A percentile compares a stretch with the other conserved stretches of the same genome.
Evolutionary conservation across 2,888 invertebrate genomes (phyloP).

Genomic region (Sminthurinus aureus): DNA sequence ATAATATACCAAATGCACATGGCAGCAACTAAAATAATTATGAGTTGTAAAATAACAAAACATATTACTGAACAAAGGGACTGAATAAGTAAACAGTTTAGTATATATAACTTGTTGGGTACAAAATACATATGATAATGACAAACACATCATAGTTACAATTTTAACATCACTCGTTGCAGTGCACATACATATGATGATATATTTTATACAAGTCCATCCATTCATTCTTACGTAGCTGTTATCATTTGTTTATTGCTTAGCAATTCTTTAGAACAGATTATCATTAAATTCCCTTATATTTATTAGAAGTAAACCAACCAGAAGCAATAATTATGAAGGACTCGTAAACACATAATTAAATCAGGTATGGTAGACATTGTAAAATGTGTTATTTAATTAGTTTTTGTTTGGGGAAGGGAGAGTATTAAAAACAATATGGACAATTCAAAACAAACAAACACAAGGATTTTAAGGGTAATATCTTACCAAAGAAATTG

Average conservation of each 20-base stretch:
- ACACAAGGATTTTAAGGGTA: background rate
- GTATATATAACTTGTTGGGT: too few species aligned
- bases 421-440: background rate
- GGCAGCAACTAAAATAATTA: background rate
- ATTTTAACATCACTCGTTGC: background rate
- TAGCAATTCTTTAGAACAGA: too few species aligned
- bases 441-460: background rate
- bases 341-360: background rate
- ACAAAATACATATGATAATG: too few species aligned
- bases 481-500: slow-evolving; percentile 98
- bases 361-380: too few species aligned
- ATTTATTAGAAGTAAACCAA: background rate
- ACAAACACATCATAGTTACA: too few species aligned
- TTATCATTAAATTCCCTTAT: too few species aligned
- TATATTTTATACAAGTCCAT: background rate
- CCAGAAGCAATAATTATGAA: background rate
- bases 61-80: background rate
- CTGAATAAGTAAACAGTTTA: background rate
- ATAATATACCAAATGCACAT: background rate
- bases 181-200: background rate
- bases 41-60: background rate
- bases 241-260: too few species aligned
- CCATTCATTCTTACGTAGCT: too few species aligned
- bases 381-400: background rate
- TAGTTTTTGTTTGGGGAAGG: background rate